Conservation (phyloP, 2,797 vertebrate species). For the Tachyglossus aculeatus region DNA sequence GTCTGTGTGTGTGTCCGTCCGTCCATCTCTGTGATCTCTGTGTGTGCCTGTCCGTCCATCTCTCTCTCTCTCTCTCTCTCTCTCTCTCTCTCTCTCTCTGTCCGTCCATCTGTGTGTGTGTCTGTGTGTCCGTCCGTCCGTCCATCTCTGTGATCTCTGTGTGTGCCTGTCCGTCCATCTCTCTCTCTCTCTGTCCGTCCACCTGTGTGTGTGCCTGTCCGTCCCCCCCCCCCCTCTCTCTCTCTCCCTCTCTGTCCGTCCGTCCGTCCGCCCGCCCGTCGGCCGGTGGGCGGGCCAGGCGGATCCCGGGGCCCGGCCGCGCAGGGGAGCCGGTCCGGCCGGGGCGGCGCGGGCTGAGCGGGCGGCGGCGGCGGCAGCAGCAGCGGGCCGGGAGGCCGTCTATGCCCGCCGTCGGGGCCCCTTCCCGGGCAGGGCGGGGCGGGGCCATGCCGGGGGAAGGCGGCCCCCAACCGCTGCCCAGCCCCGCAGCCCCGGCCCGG, state of each 20-base stretch:
- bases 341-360: too few species aligned
- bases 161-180: background rate
- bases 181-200: background rate
- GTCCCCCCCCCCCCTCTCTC: background rate
- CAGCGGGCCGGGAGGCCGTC: constrained; percentile 29
- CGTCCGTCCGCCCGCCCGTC: constrained; percentile 1
- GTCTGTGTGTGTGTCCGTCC: too few species aligned
- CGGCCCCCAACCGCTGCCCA: constrained; percentile 71
- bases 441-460: constrained; percentile 78
- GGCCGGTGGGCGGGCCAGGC: constrained; percentile 27
- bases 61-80: constrained; percentile 26
- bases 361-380: too few species aligned
- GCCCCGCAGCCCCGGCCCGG: constrained; percentile 60
- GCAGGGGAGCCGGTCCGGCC: too few species aligned
- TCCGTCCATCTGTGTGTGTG: too few species aligned
- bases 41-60: too few species aligned
- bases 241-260: constrained; percentile 7
- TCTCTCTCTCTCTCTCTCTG: too few species aligned
- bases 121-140: background rate
- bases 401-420: constrained; percentile 2
- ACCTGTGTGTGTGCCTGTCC: background rate
- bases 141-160: too few species aligned
- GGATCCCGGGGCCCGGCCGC: too few species aligned
- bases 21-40: too few species aligned
- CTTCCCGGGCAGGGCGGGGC: constrained; percentile 46